Evolutionary conservation across 2,888 invertebrate genomes (phyloP).

Genomic region (Vesta saturnalis): DNA sequence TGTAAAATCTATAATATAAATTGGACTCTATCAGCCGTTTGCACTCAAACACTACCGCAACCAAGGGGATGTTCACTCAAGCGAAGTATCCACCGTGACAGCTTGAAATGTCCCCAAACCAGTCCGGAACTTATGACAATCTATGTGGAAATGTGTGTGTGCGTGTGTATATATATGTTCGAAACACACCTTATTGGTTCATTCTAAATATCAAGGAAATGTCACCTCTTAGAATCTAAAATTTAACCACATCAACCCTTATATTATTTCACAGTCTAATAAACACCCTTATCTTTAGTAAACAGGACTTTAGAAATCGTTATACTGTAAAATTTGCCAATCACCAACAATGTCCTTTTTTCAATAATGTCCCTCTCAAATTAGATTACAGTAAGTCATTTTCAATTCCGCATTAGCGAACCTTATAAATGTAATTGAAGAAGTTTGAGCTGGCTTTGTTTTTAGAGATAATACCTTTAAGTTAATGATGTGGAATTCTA

Average conservation of each 20-base stretch:
- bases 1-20: conserved; percentile 30
- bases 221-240: conserved; percentile 40
- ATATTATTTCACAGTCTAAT: conserved; percentile 37
- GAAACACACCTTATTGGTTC: conserved; percentile 31
- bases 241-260: not conserved
- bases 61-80: conserved; percentile 36
- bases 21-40: conserved; percentile 38
- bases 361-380: conserved; percentile 21
- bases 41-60: conserved; percentile 37
- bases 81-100: conserved; percentile 40
- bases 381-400: conserved; percentile 17
- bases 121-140: conserved; percentile 39
- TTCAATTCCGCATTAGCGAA: conserved; percentile 17
- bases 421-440: conserved; percentile 25
- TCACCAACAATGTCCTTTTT: conserved; percentile 34
- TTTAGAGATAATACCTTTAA: conserved; percentile 22
- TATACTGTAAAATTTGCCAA: conserved; percentile 41
- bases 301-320: conserved; percentile 35
- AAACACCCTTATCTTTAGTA: conserved; percentile 38
- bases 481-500: conserved; percentile 31
- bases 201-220: conserved; percentile 42
- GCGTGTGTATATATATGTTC: conserved; percentile 1
- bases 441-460: conserved; percentile 29
- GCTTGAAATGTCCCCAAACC: conserved; percentile 40
- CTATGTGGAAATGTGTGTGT: conserved; percentile 34